phyloP scores from a whole-genome alignment of 2,888 invertebrate genomes.

The Ennomos quercinarius region DNA sequence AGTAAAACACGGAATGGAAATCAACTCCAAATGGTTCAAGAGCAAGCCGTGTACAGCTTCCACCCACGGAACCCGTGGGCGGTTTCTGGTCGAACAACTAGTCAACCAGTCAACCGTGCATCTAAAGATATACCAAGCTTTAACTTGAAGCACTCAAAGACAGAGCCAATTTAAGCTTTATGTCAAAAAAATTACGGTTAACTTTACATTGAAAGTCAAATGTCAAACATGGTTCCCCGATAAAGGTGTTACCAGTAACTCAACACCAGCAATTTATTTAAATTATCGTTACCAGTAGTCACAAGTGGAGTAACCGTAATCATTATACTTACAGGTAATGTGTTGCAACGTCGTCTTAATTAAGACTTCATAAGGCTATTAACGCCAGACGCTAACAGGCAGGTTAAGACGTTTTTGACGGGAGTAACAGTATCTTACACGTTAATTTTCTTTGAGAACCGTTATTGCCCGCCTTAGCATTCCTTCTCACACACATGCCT shows the following conservation, averaged over 20 bases:
- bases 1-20: constrained; percentile 34
- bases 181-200: background rate
- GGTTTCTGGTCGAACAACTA: constrained; percentile 44
- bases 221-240: constrained; percentile 31
- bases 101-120: constrained; percentile 44
- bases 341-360: constrained; percentile 42
- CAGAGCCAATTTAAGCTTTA: constrained; percentile 17
- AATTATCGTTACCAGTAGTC: constrained; percentile 54
- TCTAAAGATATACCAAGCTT: constrained; percentile 18
- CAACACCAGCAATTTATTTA: constrained; percentile 59
- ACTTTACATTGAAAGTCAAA: constrained; percentile 12
- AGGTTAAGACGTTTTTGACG: constrained; percentile 38
- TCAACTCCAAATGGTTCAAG: constrained; percentile 43
- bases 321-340: constrained; percentile 40
- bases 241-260: constrained; percentile 50
- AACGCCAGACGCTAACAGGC: constrained; percentile 34
- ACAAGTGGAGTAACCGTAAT: constrained; percentile 50
- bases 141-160: constrained; percentile 12
- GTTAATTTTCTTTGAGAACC: constrained; percentile 19
- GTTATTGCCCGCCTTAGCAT: constrained; percentile 3
- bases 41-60: constrained; percentile 45
- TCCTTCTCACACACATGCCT: too few species aligned
- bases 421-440: constrained; percentile 29
- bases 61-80: constrained; percentile 52
- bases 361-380: constrained; percentile 36